A percentile compares a stretch with the other conserved stretches of the same genome.
These are phyloP conservation scores for Apamea sordens DNA, from an alignment of 2,888 invertebrate genomes.

Conservation along the genomic window DNA sequence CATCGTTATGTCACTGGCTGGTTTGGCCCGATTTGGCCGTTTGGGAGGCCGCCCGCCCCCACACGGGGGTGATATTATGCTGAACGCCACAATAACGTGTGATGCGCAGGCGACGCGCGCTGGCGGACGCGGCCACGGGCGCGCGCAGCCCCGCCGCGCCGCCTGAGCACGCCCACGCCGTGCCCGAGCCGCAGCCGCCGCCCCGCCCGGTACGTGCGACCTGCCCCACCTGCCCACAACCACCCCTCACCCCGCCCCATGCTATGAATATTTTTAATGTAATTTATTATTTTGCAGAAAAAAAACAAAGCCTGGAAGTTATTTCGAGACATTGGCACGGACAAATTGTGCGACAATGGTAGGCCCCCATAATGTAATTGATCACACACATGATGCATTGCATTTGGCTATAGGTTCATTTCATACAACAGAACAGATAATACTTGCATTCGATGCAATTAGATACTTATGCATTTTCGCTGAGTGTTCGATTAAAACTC, in stretches of 20 bases:
- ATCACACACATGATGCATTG: neutral
- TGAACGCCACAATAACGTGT: neutral
- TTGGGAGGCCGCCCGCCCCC: no score
- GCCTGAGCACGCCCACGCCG: neutral
- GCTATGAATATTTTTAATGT: neutral
- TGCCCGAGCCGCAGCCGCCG: neutral
- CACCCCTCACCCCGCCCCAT: neutral
- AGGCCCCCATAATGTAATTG: constrained; percentile 2
- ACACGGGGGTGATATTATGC: no score
- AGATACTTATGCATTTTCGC: neutral
- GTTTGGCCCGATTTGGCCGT: no score
- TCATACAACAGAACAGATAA: neutral
- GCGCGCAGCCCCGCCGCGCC: constrained; percentile 16
- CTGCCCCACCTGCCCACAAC: no score
- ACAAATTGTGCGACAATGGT: constrained; percentile 61
- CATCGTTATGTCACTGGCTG: no score
- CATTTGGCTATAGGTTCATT: neutral
- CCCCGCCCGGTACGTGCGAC: constrained; percentile 16
- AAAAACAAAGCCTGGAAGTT: constrained; percentile 61
- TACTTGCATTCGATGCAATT: neutral
- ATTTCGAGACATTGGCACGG: constrained; percentile 47
- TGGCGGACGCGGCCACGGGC: constrained; percentile 35
- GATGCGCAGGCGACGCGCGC: constrained; percentile 34
- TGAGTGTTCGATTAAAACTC: neutral
- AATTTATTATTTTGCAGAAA: constrained; percentile 49